Percentiles rank a stretch among this genome's conserved stretches.
These are phyloP conservation scores for Helicolenus hilgendorfi DNA, from an alignment of 2,797 vertebrate species.

Conservation along the genomic window DNA sequence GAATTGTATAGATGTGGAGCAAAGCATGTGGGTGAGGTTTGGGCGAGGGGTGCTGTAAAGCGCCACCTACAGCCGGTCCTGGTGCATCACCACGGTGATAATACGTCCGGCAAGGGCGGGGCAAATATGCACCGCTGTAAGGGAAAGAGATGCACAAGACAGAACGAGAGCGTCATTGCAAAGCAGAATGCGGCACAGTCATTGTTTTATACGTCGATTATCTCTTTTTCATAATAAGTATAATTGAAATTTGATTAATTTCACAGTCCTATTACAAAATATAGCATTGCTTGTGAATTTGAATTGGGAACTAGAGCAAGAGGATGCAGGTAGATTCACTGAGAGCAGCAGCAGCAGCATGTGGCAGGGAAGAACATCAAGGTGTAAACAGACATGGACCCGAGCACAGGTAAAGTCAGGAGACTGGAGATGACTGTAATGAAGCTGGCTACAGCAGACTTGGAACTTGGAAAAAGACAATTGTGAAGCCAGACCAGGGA, in stretches of 20 bases:
- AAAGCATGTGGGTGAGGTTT: too few relatives aligned
- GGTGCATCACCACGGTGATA: too few relatives aligned
- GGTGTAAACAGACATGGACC: neutral
- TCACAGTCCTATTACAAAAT: neutral
- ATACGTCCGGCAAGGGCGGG: too few relatives aligned
- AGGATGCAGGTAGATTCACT: neutral
- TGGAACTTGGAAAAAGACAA: neutral
- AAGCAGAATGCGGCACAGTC: fast-evolving
- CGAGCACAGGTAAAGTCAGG: neutral
- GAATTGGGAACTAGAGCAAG: neutral
- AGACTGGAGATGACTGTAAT: neutral
- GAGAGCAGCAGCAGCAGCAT: neutral
- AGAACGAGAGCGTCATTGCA: too few relatives aligned
- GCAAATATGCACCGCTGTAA: too few relatives aligned
- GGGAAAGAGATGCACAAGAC: too few relatives aligned
- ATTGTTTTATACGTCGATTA: too few relatives aligned
- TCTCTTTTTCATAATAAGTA: too few relatives aligned
- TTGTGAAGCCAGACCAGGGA: neutral
- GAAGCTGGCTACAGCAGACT: neutral
- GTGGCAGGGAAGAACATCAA: neutral
- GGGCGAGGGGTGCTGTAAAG: too few relatives aligned
- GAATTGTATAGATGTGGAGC: too few relatives aligned
- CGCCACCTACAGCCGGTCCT: too few relatives aligned
- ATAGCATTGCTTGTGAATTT: neutral
- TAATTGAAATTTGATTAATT: too few relatives aligned